Percentiles rank a stretch among this genome's conserved stretches.
These are phyloP conservation scores for Pseudomugil tenellus DNA, from an alignment of 2,797 vertebrate genomes.

Conservation along the genomic window DNA sequence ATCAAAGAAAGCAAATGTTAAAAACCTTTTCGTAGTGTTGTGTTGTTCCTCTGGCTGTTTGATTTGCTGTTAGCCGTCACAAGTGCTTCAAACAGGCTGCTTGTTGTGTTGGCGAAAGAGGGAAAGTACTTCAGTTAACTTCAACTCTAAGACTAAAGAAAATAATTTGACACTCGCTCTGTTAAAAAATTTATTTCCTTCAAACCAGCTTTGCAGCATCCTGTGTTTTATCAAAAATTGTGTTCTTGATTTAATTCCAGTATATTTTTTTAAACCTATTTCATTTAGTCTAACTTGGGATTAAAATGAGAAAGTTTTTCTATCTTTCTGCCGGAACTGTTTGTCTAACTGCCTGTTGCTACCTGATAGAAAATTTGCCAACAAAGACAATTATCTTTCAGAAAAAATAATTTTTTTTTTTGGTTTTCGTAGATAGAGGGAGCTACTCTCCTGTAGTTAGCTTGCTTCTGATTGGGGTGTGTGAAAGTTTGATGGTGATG, in stretches of 20 bases:
- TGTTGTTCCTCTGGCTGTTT: conserved; percentile 13
- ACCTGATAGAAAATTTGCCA: neutral
- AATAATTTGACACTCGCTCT: neutral
- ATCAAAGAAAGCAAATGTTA: conserved; percentile 28
- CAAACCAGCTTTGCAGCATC: neutral
- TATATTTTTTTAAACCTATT: neutral
- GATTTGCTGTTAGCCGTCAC: conserved; percentile 21
- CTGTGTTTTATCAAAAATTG: neutral
- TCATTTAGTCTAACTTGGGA: neutral
- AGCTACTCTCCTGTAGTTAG: conserved; percentile 67
- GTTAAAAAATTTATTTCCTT: neutral
- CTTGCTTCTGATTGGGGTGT: conserved; percentile 24
- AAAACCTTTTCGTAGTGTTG: neutral
- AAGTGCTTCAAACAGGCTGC: neutral
- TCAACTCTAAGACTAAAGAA: conserved; percentile 3
- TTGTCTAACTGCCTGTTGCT: neutral
- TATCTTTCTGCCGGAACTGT: neutral
- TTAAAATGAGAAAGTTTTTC: neutral
- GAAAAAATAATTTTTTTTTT: conserved; percentile 44
- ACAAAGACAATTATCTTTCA: neutral
- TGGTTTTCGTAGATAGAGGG: conserved; percentile 74
- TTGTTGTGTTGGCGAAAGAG: neutral
- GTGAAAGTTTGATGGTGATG: conserved; percentile 46
- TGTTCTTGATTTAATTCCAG: conserved; percentile 5
- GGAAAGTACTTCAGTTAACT: neutral